A percentile compares a stretch with the other conserved stretches of the same genome.
Conservation (phyloP, 2,113 vertebrate species). For the Daboia siamensis region DNA sequence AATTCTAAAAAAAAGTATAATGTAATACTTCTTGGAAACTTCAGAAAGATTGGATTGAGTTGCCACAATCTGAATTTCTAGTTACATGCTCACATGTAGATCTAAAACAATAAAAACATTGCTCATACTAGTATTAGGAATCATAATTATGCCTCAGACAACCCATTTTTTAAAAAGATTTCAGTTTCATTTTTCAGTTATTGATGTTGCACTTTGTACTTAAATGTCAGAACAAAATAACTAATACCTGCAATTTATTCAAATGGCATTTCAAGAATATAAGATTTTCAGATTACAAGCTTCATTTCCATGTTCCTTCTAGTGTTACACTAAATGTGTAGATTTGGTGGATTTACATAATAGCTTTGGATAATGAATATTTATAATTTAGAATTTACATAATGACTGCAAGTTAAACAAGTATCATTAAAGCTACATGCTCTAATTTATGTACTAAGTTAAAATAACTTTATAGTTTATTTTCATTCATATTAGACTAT, state of each 20-base stretch:
- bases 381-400: constrained; percentile 67
- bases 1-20: background rate
- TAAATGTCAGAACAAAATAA: constrained; percentile 63
- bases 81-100: background rate
- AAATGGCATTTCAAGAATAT: constrained; percentile 64
- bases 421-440: constrained; percentile 59
- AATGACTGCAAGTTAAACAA: constrained; percentile 63
- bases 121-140: rapidly evolving
- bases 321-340: constrained; percentile 21
- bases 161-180: constrained; percentile 39
- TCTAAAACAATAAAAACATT: background rate
- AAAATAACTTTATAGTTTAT: constrained; percentile 58
- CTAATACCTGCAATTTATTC: constrained; percentile 65
- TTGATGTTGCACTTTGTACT: constrained; percentile 52
- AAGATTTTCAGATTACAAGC: constrained; percentile 55
- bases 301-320: constrained; percentile 21
- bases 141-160: background rate
- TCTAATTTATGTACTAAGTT: constrained; percentile 62
- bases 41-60: background rate
- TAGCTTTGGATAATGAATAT: constrained; percentile 63
- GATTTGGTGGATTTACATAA: constrained; percentile 66
- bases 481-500: constrained; percentile 56
- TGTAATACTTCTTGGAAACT: background rate
- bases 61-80: background rate
- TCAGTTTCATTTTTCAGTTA: constrained; percentile 34